Conservation (phyloP, 2,113 vertebrate species). For the Tetraodon nigroviridis region DNA sequence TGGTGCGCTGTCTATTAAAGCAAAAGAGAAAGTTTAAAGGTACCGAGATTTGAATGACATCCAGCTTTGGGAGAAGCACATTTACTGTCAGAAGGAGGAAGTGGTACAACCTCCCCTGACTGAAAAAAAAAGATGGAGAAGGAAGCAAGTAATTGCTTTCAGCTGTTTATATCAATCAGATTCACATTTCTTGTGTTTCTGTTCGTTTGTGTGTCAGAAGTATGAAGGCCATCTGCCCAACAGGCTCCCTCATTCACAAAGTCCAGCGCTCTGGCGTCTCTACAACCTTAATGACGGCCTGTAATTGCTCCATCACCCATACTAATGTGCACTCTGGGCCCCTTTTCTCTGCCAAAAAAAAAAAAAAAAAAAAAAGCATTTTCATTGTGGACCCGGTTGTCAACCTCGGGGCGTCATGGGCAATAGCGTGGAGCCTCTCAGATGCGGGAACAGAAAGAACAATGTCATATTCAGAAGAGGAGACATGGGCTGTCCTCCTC, state of each 20-base stretch:
- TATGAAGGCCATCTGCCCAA: slow-evolving; percentile 24
- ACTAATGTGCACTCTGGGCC: slow-evolving; percentile 65
- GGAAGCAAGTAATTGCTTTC: background rate
- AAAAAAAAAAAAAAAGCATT: background rate
- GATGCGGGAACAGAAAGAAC: slow-evolving; percentile 69
- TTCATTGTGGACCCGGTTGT: slow-evolving; percentile 59
- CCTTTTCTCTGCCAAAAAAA: background rate
- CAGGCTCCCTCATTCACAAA: slow-evolving; percentile 41
- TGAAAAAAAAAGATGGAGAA: background rate
- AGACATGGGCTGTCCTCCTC: slow-evolving; percentile 69
- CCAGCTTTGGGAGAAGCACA: slow-evolving; percentile 2
- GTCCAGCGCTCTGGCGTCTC: slow-evolving; percentile 40
- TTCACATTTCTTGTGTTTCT: slow-evolving; percentile 1
- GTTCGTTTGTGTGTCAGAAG: slow-evolving; percentile 1
- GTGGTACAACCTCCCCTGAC: background rate
- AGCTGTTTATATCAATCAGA: slow-evolving; percentile 1
- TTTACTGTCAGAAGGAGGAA: slow-evolving; percentile 5
- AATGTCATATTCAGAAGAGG: slow-evolving; percentile 75
- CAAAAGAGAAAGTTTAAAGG: slow-evolving; percentile 15
- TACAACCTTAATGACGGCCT: slow-evolving; percentile 57
- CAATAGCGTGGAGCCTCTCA: slow-evolving; percentile 60
- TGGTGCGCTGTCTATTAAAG: slow-evolving; percentile 9
- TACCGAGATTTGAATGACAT: slow-evolving; percentile 16
- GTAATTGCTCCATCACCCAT: slow-evolving; percentile 71
- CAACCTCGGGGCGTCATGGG: slow-evolving; percentile 42